Conservation (phyloP, 2,888 invertebrate genomes). For the Xanthorhoe designata region DNA sequence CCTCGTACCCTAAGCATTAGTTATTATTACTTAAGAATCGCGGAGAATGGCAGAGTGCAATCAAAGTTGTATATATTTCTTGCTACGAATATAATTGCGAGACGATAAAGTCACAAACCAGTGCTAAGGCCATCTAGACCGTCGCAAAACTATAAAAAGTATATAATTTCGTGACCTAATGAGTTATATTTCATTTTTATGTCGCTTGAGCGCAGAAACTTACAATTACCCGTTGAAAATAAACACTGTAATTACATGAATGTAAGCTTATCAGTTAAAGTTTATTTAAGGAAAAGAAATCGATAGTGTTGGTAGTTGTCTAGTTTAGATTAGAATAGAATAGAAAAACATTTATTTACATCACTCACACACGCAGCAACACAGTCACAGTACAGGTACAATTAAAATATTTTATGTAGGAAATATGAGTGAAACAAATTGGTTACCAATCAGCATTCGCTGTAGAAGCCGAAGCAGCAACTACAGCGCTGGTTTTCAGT, state of each 20-base stretch:
- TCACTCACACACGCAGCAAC: too few relatives aligned
- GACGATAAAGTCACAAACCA: background rate
- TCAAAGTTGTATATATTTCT: background rate
- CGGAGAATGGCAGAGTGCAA: background rate
- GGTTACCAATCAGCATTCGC: too few relatives aligned
- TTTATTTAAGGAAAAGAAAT: background rate
- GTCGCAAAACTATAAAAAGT: slow-evolving; percentile 44
- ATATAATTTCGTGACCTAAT: slow-evolving; percentile 50
- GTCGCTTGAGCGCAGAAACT: slow-evolving; percentile 58
- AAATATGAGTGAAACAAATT: too few relatives aligned
- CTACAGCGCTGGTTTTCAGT: too few relatives aligned
- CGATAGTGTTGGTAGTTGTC: background rate
- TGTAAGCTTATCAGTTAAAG: slow-evolving; percentile 47
- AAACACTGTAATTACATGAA: slow-evolving; percentile 62
- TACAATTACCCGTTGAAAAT: slow-evolving; percentile 62
- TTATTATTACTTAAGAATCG: background rate
- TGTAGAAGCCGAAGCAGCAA: too few relatives aligned
- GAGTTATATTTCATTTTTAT: slow-evolving; percentile 64
- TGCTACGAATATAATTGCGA: background rate
- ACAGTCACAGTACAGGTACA: too few relatives aligned
- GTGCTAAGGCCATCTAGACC: slow-evolving; percentile 40
- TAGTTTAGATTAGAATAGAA: background rate
- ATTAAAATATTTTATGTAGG: too few relatives aligned
- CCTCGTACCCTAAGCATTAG: slow-evolving; percentile 33
- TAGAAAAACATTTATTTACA: too few relatives aligned